These are phyloP conservation scores for Akabosia matsudoensis DNA, from an alignment of 1,140 invertebrate species.

Conservation along the genomic window DNA sequence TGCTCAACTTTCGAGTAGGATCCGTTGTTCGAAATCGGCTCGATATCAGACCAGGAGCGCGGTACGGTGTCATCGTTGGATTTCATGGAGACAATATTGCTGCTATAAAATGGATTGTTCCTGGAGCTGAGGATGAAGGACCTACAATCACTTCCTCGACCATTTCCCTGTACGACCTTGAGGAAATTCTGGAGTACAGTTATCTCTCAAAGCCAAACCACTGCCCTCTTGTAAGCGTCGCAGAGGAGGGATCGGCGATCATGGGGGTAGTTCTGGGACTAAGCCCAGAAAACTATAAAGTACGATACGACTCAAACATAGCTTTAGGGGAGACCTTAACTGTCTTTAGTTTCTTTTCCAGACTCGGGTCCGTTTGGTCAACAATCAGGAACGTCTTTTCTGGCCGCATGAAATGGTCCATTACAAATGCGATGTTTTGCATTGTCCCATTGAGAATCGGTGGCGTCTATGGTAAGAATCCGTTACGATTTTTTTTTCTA, in stretches of 20 bases:
- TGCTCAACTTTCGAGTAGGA: not conserved
- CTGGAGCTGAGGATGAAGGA: not conserved
- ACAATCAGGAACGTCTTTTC: not conserved
- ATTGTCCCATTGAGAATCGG: not conserved
- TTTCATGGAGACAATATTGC: not conserved
- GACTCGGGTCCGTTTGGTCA: not conserved
- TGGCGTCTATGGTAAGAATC: not conserved
- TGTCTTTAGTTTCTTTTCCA: not conserved
- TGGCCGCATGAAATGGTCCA: not conserved
- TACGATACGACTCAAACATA: not conserved
- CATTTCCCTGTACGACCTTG: not conserved
- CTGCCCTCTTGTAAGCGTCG: not conserved
- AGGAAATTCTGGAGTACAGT: not conserved
- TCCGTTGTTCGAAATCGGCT: not conserved
- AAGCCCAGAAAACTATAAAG: not conserved
- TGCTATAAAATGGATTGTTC: not conserved
- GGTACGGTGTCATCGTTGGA: not conserved
- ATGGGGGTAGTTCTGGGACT: not conserved
- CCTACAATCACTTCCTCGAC: not conserved
- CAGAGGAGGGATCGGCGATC: not conserved
- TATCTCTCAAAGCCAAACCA: not conserved
- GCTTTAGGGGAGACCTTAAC: not conserved
- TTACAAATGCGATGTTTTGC: slow-evolving; percentile 7
- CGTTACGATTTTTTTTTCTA: not conserved
- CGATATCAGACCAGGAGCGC: not conserved